Evolutionary conservation across 1,140 invertebrate genomes (phyloP).

Genomic region (Caenorhabditis inopinata): DNA sequence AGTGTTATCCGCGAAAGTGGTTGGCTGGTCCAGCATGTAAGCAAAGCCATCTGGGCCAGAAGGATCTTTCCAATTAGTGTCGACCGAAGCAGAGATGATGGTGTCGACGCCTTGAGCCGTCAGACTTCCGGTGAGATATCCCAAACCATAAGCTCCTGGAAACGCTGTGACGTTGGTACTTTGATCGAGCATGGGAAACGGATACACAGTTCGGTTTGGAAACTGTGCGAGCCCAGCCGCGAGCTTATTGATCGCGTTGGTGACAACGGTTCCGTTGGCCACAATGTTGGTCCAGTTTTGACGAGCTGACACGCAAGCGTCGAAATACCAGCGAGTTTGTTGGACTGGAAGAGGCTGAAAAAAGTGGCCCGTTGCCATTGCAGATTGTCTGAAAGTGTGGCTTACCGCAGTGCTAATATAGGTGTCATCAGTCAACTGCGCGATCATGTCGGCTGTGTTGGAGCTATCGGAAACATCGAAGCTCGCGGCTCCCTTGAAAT

Average conservation of each 20-base stretch:
- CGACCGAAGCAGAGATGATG: conserved; percentile 46
- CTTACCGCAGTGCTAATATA: conserved; percentile 39
- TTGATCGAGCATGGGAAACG: conserved; percentile 49
- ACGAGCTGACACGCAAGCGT: conserved; percentile 35
- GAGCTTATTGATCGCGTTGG: conserved; percentile 1
- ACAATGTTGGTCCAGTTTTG: conserved; percentile 37
- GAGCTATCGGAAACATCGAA: conserved; percentile 49
- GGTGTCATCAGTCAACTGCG: conserved; percentile 24
- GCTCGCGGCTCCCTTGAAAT: conserved; percentile 77
- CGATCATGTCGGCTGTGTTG: conserved; percentile 40
- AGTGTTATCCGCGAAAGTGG: conserved; percentile 28
- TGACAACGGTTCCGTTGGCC: conserved; percentile 1
- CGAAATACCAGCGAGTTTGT: conserved; percentile 43
- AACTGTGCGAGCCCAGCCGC: neutral
- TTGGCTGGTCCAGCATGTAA: conserved; percentile 53
- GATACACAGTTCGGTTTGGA: neutral
- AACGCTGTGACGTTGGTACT: conserved; percentile 6
- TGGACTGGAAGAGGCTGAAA: conserved; percentile 44
- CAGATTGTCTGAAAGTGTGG: too few relatives aligned
- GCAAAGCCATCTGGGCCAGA: conserved; percentile 45
- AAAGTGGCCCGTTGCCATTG: too few relatives aligned
- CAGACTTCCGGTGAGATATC: conserved; percentile 44
- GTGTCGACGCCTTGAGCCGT: conserved; percentile 47
- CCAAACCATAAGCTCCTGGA: neutral
- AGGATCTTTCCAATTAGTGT: conserved; percentile 59